Evolutionary conservation across 2,113 vertebrate genomes (phyloP).

Genomic region (Bubo blakistoni): DNA sequence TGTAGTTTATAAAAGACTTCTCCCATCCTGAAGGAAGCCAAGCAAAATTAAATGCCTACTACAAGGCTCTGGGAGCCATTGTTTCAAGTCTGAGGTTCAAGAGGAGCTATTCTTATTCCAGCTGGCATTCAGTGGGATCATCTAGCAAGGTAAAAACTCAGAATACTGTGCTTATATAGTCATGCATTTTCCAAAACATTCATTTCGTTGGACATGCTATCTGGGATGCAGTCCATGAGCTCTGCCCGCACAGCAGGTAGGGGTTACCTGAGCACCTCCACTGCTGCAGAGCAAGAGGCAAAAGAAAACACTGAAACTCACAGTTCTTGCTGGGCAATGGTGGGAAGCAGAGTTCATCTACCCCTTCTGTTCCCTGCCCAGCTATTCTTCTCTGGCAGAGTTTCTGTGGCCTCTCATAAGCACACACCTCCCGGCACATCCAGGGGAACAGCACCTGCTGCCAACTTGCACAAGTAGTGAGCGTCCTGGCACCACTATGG

Average conservation of each 20-base stretch:
- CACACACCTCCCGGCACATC: background rate
- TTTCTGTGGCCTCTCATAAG: background rate
- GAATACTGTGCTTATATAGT: background rate
- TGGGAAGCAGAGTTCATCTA: accelerated
- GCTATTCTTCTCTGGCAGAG: background rate
- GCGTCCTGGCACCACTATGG: accelerated
- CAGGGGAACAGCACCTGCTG: background rate
- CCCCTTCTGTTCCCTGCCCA: background rate
- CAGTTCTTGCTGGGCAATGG: background rate
- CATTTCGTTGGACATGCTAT: background rate
- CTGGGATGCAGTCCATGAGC: background rate
- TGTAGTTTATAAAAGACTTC: background rate
- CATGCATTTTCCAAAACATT: background rate
- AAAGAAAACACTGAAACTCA: background rate
- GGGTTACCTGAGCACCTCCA: background rate
- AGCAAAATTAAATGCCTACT: conserved; percentile 5
- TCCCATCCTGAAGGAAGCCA: background rate
- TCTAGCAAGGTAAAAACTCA: background rate
- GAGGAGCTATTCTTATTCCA: background rate
- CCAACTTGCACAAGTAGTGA: background rate
- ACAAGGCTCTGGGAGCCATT: background rate
- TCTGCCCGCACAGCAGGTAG: background rate
- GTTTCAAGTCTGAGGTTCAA: background rate
- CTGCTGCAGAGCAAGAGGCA: background rate
- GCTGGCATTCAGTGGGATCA: background rate